Percentiles rank a stretch among this genome's conserved stretches.
Evolutionary conservation across 2,113 vertebrate species (phyloP).

Genomic region (Pseudopodoces humilis): DNA sequence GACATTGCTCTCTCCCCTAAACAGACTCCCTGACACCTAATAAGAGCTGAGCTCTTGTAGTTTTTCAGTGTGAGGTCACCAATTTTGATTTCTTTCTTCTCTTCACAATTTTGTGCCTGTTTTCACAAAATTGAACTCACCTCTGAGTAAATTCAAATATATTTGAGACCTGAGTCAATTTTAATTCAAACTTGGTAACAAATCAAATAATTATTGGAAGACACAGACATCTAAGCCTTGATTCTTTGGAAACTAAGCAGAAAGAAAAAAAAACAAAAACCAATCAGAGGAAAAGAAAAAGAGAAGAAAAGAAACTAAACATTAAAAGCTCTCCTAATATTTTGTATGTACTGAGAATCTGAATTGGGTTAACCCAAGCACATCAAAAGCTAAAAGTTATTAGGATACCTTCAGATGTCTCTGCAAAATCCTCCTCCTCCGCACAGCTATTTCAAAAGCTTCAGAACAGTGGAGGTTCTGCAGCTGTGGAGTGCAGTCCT

Average conservation of each 20-base stretch:
- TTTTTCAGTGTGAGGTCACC: neutral
- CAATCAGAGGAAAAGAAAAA: too few relatives aligned
- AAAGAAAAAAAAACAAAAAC: neutral
- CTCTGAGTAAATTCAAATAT: neutral
- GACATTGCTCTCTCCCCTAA: neutral
- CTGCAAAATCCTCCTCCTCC: neutral
- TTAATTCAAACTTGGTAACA: neutral
- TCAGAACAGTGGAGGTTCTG: neutral
- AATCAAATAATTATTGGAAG: neutral
- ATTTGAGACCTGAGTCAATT: neutral
- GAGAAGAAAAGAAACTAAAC: neutral
- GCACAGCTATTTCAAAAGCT: neutral
- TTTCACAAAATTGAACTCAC: neutral
- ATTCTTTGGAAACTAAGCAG: neutral
- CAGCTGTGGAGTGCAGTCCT: neutral
- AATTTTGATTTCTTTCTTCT: neutral
- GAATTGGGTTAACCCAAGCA: neutral
- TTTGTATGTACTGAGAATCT: neutral
- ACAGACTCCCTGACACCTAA: neutral
- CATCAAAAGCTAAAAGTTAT: conserved; percentile 8
- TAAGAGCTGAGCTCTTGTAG: neutral
- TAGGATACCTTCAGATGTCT: neutral
- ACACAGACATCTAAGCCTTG: neutral
- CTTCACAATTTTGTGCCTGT: neutral
- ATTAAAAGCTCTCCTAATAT: neutral